phyloP scores from a whole-genome alignment of 2,797 vertebrate species.

The Parauchenoglanis ngamensis region DNA sequence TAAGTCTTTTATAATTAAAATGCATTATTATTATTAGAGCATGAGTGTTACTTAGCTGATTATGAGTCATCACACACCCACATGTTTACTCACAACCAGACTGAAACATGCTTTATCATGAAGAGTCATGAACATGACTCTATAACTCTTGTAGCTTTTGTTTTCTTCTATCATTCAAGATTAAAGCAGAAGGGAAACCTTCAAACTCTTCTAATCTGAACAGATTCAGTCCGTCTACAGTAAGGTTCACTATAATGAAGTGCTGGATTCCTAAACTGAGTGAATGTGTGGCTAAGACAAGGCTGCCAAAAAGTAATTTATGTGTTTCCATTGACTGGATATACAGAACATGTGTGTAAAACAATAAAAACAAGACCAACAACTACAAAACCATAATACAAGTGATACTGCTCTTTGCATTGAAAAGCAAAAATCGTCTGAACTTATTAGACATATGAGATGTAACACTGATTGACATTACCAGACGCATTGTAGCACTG shows the following conservation, averaged over 20 bases:
- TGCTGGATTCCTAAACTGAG: too few species aligned
- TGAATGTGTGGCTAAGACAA: neutral
- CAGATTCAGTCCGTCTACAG: neutral
- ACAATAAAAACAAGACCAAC: neutral
- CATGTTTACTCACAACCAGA: neutral
- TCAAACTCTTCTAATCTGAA: neutral
- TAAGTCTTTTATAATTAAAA: neutral
- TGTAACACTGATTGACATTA: neutral
- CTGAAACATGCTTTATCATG: neutral
- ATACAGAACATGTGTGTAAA: neutral
- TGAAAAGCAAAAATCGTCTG: neutral
- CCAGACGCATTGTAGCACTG: neutral
- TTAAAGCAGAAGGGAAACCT: neutral
- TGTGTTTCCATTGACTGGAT: neutral
- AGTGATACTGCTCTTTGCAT: neutral
- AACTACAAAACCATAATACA: neutral
- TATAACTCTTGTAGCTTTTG: neutral
- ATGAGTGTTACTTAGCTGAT: neutral
- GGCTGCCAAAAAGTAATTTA: neutral
- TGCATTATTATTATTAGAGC: neutral
- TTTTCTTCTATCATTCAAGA: neutral
- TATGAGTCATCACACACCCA: constrained; percentile 3
- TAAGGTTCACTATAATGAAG: neutral
- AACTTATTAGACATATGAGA: neutral
- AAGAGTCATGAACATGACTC: neutral